Conservation (phyloP, 2,888 invertebrate species). For the Drosophila bunnanda region DNA sequence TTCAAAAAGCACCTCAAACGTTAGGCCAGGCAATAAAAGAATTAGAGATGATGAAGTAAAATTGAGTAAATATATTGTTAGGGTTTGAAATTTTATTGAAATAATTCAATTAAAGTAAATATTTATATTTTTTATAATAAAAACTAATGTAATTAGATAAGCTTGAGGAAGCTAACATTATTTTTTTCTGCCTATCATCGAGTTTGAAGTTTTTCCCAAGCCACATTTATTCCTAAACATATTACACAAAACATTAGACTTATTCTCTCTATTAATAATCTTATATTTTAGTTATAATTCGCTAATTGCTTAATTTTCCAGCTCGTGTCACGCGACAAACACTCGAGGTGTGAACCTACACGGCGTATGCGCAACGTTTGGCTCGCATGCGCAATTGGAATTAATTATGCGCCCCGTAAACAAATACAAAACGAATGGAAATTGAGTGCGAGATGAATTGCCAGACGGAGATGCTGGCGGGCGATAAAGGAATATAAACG, state of each 20-base stretch:
- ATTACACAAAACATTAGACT: not conserved
- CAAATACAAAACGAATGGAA: conserved; percentile 56
- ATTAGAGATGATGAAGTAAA: conserved; percentile 19
- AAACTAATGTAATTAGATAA: not conserved
- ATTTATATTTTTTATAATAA: not conserved
- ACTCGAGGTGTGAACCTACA: conserved; percentile 13
- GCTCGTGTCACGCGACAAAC: conserved; percentile 29
- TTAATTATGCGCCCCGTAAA: conserved; percentile 75
- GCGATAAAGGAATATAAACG: conserved; percentile 73
- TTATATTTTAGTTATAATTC: not conserved
- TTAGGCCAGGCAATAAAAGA: conserved; percentile 23
- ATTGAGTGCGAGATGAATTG: conserved; percentile 76
- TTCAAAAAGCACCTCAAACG: conserved; percentile 48
- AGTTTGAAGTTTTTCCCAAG: not conserved
- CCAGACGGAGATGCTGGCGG: conserved; percentile 67
- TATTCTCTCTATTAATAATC: not conserved
- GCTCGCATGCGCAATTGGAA: conserved; percentile 82
- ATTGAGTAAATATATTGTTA: not conserved
- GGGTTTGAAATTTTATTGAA: not conserved
- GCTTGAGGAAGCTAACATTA: not conserved
- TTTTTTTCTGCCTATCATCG: too few relatives aligned
- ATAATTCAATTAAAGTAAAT: not conserved
- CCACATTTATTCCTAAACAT: not conserved
- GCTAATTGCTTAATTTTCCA: conserved; percentile 11
- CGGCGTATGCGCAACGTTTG: conserved; percentile 60